Evolutionary conservation across 1,140 invertebrate species (phyloP), one percentile per base, ranked within the genome.

Genomic region (Phenacoccus solenopsis): DNA sequence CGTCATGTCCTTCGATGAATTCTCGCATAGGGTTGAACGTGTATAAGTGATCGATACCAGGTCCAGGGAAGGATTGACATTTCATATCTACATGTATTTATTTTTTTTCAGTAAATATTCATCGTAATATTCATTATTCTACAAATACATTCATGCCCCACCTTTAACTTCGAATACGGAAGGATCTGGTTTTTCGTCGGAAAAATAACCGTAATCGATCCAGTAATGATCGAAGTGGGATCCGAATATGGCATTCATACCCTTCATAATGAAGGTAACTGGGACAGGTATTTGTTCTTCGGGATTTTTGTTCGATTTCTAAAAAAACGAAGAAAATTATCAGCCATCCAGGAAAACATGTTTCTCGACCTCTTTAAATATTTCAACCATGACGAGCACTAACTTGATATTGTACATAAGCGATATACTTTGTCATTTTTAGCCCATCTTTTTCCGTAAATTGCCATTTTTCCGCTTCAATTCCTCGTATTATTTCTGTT

Each of bases 201-300:
- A 82, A 75, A 87, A 96, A 75, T 85, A 85, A 69, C 85, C 83
- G 76, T 98, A 98, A 27, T 88, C 84, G 25, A 98, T 76, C 78
- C 92, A 91, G 77, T 98, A 98, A 80, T 96, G 93, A 80, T 98
- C 95, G 76, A 92, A 98, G 80, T 98, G 95, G 7, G 94, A 97
- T 0, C 94, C 94, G 0, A 98, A 81, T 0, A 98, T 81, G 0
- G 87, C 87, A 77, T 98, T 96, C 78, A 87, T 98, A 16, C 94
- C 94, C 75, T 85, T 86, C 94, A 97, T 97, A 79, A 95, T 90
- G 79, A 96, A 97, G 68, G 87, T 86, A 24, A 90, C 80, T 13
- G 90, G 89, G 72, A 85, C 81, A 27, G 83, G 78, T 76, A 80
- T 67, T 30, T 72, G 22, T 4, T 3, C 22, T 4, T 24, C 25